Evolutionary conservation across 23 tunicate species (phyloP).

Genomic region (Ascidia mentula): DNA sequence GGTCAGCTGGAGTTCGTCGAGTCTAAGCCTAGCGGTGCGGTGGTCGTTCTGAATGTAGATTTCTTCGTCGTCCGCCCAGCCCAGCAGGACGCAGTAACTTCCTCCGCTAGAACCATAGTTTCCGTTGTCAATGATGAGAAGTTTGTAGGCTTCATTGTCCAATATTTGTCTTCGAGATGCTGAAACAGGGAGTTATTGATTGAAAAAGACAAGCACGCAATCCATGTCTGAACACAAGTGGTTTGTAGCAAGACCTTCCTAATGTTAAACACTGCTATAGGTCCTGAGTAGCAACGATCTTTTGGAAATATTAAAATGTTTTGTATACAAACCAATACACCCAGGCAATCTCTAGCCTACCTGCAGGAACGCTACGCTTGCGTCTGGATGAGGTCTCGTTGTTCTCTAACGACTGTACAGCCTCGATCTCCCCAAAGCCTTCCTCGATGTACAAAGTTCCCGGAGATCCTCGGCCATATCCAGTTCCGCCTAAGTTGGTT

Average conservation of each 20-base stretch:
- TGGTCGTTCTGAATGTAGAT: neutral
- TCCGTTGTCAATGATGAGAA: constrained; percentile 4
- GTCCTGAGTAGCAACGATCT: no score
- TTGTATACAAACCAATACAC: no score
- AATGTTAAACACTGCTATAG: no score
- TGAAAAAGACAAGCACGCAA: no score
- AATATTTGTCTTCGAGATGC: neutral
- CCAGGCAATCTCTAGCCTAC: neutral
- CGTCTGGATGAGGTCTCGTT: neutral
- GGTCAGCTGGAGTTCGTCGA: constrained; percentile 18
- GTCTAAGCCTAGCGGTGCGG: neutral
- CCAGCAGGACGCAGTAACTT: neutral
- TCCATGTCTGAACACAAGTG: no score
- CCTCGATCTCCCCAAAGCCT: neutral
- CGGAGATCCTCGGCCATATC: constrained; percentile 1
- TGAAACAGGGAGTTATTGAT: neutral
- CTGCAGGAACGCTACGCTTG: neutral
- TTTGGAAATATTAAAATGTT: no score
- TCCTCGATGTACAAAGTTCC: constrained; percentile 24
- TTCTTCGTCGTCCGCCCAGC: constrained; percentile 23
- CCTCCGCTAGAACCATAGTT: neutral
- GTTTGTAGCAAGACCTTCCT: no score
- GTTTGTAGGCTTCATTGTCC: neutral
- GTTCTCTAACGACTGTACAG: neutral
- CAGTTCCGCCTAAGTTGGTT: constrained; percentile 2